Evolutionary conservation across 2,797 vertebrate species (phyloP).

Genomic region (Lophotriccus pileatus): DNA sequence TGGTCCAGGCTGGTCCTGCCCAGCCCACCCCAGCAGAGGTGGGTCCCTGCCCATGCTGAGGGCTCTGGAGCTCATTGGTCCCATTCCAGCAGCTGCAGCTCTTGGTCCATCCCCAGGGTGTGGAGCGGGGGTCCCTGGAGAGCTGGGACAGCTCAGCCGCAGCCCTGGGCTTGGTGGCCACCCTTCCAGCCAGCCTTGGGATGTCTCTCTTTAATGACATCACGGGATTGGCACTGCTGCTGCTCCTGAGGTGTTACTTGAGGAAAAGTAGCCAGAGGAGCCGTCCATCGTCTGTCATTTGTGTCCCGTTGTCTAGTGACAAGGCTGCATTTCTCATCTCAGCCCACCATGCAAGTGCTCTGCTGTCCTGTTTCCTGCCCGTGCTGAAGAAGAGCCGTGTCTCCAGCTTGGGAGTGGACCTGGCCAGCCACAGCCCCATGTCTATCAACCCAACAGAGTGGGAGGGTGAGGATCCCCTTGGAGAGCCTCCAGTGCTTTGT

Average conservation of each 20-base stretch:
- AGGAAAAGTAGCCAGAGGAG: not conserved
- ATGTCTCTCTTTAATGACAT: not conserved
- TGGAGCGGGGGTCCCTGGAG: rapidly evolving
- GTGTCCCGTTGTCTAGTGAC: not conserved
- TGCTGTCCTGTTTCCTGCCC: not conserved
- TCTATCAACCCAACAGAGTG: not conserved
- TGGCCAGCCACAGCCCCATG: not conserved
- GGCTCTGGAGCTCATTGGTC: not conserved
- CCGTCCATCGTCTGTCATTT: not conserved
- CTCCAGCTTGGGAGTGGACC: not conserved
- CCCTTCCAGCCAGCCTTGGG: not conserved
- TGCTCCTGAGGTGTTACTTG: not conserved
- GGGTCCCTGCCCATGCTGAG: not conserved
- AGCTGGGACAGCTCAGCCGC: not conserved
- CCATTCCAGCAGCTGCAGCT: not conserved
- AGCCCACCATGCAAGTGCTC: not conserved
- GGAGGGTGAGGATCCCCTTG: not conserved
- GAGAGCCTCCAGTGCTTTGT: not conserved
- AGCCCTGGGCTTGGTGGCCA: not conserved
- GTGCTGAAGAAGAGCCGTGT: not conserved
- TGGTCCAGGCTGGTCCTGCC: not conserved
- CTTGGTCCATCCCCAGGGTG: rapidly evolving
- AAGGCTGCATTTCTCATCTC: not conserved
- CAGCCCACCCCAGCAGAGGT: not conserved
- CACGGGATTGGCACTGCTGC: not conserved